Evolutionary conservation across 2,888 invertebrate species (phyloP), one percentile per base, ranked within the genome.

Genomic region (Drosophila mimica): DNA sequence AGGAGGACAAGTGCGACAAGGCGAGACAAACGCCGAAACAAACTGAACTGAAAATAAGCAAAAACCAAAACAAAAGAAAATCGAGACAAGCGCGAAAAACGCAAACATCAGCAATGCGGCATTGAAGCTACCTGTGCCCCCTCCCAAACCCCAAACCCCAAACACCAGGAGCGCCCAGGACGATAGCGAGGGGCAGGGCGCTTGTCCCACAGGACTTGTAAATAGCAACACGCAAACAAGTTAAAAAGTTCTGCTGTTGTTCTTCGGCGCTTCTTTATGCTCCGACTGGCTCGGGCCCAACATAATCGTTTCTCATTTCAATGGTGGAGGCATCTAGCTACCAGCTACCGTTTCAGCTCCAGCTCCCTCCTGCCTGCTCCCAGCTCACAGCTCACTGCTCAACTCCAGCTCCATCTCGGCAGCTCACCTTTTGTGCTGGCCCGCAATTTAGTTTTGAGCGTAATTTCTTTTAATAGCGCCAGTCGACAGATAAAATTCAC

Each of bases 221-320:
- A 92, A 92, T 92, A 92, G 89, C 88, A 90, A 90, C 85, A 89
- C 80, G 86, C 88, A 92, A 91, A 92, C 91, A 92, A 91, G 91
- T 91, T 91, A 89, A 90, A 91, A 91, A 91, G 83, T 91, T 91
- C 51, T 76, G 31, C 70, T 65, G 79, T 83, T 84, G 85, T 87
- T 89, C 83, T 80, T 86, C 74, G 83, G 70, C 73, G 70, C 78
- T 83, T 85, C 83, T 88, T 88, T 88, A 84, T 87, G 83, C 85
- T 81, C 66, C 71, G 76, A 73, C 76, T 74, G 80, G 76, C 79
- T 85, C 88, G 86, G 82, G 81, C 82, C 89, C 86, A 88, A 87
- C 85, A 92, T 91, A 92, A 93, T 92, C 92, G 92, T 92, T 92
- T 91, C 91, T 92, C 92, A 93, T 92, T 92, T 92, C 90, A 91